Base-by-base conservation (phyloP, 92 coral and sea anemone genomes). In the Epizoanthus stellaris region DNA sequence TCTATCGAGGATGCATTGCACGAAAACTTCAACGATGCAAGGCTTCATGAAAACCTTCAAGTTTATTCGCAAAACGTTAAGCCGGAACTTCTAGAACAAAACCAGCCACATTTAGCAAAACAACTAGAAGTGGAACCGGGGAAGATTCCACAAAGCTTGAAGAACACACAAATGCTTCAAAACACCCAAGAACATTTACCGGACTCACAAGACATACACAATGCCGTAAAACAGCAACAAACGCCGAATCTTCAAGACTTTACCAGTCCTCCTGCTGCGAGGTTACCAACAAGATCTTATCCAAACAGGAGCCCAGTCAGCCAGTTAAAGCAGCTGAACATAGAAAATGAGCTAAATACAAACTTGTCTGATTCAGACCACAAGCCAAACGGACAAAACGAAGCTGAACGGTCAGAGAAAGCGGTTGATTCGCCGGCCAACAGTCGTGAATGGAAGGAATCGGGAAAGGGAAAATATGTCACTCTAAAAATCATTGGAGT, bases 401-500 rank as follows among this genome's bases (percentile, higher is more conserved):
- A 64, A 79, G 20, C 3, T 13, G 49, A 79, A 63, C 13, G 1
- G 6, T 23, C 3, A 12, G 83, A 57, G 4, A 25, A 20, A 45
- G 83, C n/a, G 20, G 23, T 5, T 15, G n/a, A 68, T 6, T 68
- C 42, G 20, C 23, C 1, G 58, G 14, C 70, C 11, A 57, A 9
- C 76, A 80, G 53, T 12, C 40, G 59, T n/a, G 47, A 81, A 4
- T 70, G 67, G 76, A 59, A 23, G 21, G 72, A 63, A 5, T 4
- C 73, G 9, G 30, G 53, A 6, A 67, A 87, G 25, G 81, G 70
- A 45, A 87, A 84, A 34, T 91, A 30, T 59, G 93, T 94, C 36
- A 89, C 89, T 25, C 62, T 94, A 2, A 92, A 92, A 73, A 94
- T 94, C 57, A 85, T 93, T 20, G 93, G 93, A 13, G 73, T 81